phyloP scores from a whole-genome alignment of 1,140 invertebrate genomes.

The Cataglyphis hispanica region DNA sequence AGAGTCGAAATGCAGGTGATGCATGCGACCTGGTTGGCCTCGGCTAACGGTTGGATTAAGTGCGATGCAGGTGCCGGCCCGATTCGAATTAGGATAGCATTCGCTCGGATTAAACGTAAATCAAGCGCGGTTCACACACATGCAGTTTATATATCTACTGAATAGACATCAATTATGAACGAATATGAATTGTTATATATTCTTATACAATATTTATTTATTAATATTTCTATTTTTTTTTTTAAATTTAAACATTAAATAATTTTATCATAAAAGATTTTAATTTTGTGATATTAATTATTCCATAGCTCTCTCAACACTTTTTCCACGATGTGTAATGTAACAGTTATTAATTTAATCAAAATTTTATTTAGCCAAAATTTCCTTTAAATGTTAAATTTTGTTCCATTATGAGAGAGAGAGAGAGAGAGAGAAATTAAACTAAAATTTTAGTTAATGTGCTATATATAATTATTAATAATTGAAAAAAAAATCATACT shows the following conservation, averaged over 20 bases:
- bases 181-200: background rate
- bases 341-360: slow-evolving; percentile 3
- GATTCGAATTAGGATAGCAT: slow-evolving; percentile 35
- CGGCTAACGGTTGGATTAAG: slow-evolving; percentile 36
- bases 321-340: too few species aligned
- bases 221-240: background rate
- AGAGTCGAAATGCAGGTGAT: slow-evolving; percentile 50
- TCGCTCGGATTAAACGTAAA: slow-evolving; percentile 34
- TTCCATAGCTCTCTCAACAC: background rate
- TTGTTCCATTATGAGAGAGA: background rate
- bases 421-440: background rate
- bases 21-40: slow-evolving; percentile 30
- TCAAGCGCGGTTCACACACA: background rate
- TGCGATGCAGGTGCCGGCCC: slow-evolving; percentile 24
- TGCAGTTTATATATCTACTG: slow-evolving; percentile 1
- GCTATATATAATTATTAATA: background rate
- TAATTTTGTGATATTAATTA: background rate
- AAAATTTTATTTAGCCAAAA: background rate
- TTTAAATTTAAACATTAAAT: background rate
- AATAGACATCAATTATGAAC: background rate
- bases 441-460: background rate
- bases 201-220: background rate
- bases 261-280: background rate
- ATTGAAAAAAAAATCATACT: slow-evolving; percentile 1
- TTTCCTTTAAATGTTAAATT: background rate